phyloP scores from a whole-genome alignment of 2,113 vertebrate genomes.

The Saimiri boliviensis region DNA sequence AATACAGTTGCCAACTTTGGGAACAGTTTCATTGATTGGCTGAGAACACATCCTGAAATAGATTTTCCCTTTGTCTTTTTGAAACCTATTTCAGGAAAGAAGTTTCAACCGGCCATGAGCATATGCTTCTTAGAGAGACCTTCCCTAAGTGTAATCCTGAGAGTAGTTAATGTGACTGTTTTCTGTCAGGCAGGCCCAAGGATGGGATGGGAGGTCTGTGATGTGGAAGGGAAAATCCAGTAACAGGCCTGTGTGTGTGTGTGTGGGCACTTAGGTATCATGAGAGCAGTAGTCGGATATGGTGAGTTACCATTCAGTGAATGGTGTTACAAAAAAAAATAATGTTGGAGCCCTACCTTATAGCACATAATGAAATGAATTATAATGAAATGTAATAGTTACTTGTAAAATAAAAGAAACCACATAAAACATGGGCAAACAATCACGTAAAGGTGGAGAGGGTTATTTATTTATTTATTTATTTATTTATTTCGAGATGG shows the following conservation, averaged over 20 bases:
- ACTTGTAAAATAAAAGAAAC: neutral
- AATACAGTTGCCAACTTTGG: neutral
- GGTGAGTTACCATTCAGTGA: neutral
- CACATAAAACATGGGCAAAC: neutral
- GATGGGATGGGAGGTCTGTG: neutral
- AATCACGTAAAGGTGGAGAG: neutral
- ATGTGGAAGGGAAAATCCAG: neutral
- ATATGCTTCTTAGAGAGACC: constrained; percentile 10
- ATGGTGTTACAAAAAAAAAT: neutral
- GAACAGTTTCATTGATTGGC: neutral
- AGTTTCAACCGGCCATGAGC: neutral
- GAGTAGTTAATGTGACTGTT: neutral
- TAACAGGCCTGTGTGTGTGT: neutral
- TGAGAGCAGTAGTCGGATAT: neutral
- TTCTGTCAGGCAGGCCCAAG: neutral
- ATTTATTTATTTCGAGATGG: too few species aligned
- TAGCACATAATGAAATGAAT: neutral
- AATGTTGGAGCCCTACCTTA: neutral
- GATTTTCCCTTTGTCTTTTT: neutral
- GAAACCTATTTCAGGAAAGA: constrained; percentile 33
- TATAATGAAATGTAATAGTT: neutral
- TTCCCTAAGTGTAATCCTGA: neutral
- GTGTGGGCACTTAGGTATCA: neutral
- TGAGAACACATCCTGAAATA: neutral
- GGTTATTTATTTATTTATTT: constrained; percentile 31